Conservation (phyloP, 2,797 vertebrate genomes). For the Pangasius larnaudii region DNA sequence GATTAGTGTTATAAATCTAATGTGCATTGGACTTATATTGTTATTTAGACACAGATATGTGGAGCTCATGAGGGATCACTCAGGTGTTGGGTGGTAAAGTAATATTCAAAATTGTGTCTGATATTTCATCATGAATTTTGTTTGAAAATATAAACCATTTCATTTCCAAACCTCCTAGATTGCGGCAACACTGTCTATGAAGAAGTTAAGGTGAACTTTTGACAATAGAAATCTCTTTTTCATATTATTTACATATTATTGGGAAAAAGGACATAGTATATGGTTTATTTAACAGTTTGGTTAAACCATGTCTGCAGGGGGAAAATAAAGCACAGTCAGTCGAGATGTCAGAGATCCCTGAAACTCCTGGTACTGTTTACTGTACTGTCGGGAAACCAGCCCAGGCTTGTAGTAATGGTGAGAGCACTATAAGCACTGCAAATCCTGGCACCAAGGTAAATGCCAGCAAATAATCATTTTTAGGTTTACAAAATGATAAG, state of each 20-base stretch:
- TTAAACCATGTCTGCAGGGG: constrained; percentile 12
- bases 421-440: background rate
- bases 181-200: background rate
- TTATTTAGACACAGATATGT: background rate
- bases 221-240: background rate
- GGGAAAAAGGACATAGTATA: background rate
- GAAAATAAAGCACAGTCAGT: background rate
- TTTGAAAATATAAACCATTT: background rate
- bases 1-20: background rate
- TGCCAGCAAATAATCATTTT: background rate
- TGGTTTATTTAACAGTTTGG: constrained; percentile 4
- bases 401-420: background rate
- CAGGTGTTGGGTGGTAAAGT: background rate
- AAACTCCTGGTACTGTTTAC: background rate
- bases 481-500: background rate
- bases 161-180: constrained; percentile 1
- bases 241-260: background rate
- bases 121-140: background rate
- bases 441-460: constrained; percentile 3
- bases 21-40: background rate
- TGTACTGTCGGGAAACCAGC: background rate
- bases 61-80: background rate
- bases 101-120: background rate
- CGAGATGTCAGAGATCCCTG: background rate
- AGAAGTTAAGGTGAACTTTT: constrained; percentile 12